Conservation (phyloP, 2,113 vertebrate species). For the Vidua macroura region DNA sequence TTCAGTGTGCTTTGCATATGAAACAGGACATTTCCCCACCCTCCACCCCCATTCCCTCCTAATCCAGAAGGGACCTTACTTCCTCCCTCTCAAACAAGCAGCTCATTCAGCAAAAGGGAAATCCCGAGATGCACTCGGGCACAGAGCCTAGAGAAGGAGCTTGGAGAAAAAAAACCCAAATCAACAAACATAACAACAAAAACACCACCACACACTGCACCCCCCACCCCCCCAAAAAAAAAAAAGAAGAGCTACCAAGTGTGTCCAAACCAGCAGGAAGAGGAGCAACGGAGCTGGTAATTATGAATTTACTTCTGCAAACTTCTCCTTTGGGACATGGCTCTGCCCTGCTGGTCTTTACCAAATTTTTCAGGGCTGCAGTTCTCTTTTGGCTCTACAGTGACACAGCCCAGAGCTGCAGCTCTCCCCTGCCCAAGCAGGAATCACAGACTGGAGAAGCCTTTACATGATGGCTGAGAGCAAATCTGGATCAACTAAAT, state of each 20-base stretch:
- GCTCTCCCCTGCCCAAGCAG: neutral
- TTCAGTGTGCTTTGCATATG: slow-evolving; percentile 76
- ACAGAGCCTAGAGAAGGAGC: slow-evolving; percentile 37
- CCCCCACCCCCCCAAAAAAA: too few relatives aligned
- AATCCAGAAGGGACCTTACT: slow-evolving; percentile 83
- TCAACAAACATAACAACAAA: neutral
- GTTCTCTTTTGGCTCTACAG: neutral
- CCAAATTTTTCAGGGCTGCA: neutral
- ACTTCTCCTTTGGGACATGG: neutral
- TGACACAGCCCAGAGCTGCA: neutral
- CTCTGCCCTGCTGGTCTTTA: neutral
- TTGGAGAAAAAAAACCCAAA: neutral
- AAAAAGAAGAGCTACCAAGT: neutral
- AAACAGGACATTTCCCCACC: slow-evolving; percentile 79
- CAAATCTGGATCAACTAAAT: neutral
- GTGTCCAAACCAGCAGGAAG: neutral
- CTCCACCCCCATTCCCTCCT: slow-evolving; percentile 55
- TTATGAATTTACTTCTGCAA: neutral
- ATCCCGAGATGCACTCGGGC: slow-evolving; percentile 74
- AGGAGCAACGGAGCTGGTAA: neutral
- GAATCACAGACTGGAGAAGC: neutral
- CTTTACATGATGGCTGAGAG: neutral
- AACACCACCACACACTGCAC: neutral
- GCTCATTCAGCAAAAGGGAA: slow-evolving; percentile 84
- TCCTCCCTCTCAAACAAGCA: slow-evolving; percentile 82